These are phyloP conservation scores for Umimayanthus kanabou DNA, from an alignment of 92 coral and sea anemone genomes.

Conservation along the genomic window DNA sequence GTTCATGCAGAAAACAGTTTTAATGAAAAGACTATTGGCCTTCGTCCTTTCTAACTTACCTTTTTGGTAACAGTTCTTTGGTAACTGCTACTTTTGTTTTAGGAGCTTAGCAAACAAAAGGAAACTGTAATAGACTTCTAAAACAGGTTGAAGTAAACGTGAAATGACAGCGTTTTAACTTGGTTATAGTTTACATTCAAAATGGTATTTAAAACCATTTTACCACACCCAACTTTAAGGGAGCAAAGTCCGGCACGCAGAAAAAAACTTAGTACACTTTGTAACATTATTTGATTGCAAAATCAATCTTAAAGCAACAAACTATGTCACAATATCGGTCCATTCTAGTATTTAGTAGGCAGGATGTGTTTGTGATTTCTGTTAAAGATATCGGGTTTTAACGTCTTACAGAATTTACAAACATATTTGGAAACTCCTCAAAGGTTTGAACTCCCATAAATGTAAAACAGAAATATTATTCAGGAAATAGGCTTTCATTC, in stretches of 20 bases:
- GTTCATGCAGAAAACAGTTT: slow-evolving; percentile 6
- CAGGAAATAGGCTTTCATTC: not conserved
- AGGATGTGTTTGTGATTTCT: not conserved
- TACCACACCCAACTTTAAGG: slow-evolving; percentile 30
- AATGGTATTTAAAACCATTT: not conserved
- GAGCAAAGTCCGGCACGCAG: not conserved
- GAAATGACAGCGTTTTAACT: not conserved
- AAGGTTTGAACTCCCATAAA: not conserved
- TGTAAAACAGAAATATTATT: not conserved
- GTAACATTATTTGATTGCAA: not conserved
- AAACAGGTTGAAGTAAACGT: not conserved
- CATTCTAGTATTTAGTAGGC: not conserved
- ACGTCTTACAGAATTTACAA: not conserved
- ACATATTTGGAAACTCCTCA: not conserved
- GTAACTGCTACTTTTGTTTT: not conserved
- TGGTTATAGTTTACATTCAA: not conserved
- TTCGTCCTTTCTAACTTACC: not conserved
- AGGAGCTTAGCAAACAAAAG: not conserved
- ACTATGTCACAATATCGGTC: not conserved
- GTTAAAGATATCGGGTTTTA: not conserved
- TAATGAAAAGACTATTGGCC: not conserved
- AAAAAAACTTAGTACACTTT: not conserved
- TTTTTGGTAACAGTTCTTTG: not conserved
- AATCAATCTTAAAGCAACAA: not conserved
- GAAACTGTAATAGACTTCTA: not conserved